phyloP scores from a whole-genome alignment of 2,113 vertebrate genomes.

The Aviceda subcristata region DNA sequence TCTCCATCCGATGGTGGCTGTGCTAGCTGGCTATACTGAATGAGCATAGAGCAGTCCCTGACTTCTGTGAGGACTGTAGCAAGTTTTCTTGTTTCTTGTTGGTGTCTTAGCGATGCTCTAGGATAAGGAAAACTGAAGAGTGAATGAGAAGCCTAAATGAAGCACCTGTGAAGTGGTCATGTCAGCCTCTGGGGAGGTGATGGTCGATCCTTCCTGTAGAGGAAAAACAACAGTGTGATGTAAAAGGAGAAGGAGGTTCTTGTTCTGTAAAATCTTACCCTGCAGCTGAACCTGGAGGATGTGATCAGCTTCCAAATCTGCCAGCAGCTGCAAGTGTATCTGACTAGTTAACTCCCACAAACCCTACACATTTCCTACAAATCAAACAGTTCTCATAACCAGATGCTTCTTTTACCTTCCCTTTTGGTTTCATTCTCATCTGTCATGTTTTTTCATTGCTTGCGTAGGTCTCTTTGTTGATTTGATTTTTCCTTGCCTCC shows the following conservation, averaged over 20 bases:
- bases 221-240: not conserved
- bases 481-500: not conserved
- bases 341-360: constrained; percentile 32
- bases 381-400: not conserved
- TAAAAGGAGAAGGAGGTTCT: not conserved
- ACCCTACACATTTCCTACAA: not conserved
- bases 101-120: not conserved
- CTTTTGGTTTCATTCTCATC: not conserved
- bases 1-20: not conserved
- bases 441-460: not conserved
- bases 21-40: not conserved
- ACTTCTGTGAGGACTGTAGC: not conserved
- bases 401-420: not conserved
- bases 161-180: not conserved
- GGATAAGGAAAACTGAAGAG: not conserved
- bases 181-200: not conserved
- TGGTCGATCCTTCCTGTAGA: not conserved
- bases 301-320: constrained; percentile 5
- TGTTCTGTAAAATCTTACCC: not conserved
- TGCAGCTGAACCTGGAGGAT: constrained; percentile 14
- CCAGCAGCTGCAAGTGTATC: constrained; percentile 11
- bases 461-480: not conserved
- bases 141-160: not conserved
- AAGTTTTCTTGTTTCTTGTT: not conserved
- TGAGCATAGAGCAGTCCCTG: not conserved